phyloP scores from a whole-genome alignment of 2,113 vertebrate genomes.

The Sporophila hypoxantha region DNA sequence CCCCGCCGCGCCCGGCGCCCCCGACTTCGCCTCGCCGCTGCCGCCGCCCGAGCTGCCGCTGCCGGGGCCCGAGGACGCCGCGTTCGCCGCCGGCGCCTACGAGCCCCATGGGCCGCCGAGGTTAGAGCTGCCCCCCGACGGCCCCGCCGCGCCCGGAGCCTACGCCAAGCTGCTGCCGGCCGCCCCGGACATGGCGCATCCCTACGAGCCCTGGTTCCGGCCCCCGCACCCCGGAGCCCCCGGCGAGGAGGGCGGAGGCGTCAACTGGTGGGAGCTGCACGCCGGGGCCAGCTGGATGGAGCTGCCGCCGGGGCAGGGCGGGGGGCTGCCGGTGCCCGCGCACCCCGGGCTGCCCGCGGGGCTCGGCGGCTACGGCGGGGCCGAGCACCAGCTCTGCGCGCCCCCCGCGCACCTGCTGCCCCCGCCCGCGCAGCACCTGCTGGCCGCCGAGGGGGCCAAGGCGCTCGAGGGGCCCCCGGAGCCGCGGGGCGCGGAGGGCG shows the following conservation, averaged over 20 bases:
- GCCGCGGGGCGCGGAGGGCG: too few species aligned
- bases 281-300: constrained; percentile 89
- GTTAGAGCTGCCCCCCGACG: constrained; percentile 65
- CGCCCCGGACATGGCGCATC: constrained; percentile 83
- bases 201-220: constrained; percentile 88
- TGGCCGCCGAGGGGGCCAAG: too few species aligned
- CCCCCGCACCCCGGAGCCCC: constrained; percentile 77
- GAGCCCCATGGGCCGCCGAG: constrained; percentile 63
- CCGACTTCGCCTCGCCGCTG: constrained; percentile 62
- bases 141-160: constrained; percentile 50
- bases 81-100: constrained; percentile 43
- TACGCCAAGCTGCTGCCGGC: constrained; percentile 73
- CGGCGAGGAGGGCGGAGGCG: constrained; percentile 77
- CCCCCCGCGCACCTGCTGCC: constrained; percentile 75
- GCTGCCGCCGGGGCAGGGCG: constrained; percentile 71
- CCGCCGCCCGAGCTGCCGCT: constrained; percentile 65
- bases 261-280: constrained; percentile 93
- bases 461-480: too few species aligned
- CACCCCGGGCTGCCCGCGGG: constrained; percentile 75
- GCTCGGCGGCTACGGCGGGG: constrained; percentile 77
- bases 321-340: constrained; percentile 72
- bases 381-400: constrained; percentile 82
- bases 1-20: constrained; percentile 34
- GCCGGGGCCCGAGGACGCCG: constrained; percentile 57
- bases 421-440: constrained; percentile 64